Evolutionary conservation across 2,797 vertebrate genomes (phyloP).

Genomic region (Monodelphis domestica): DNA sequence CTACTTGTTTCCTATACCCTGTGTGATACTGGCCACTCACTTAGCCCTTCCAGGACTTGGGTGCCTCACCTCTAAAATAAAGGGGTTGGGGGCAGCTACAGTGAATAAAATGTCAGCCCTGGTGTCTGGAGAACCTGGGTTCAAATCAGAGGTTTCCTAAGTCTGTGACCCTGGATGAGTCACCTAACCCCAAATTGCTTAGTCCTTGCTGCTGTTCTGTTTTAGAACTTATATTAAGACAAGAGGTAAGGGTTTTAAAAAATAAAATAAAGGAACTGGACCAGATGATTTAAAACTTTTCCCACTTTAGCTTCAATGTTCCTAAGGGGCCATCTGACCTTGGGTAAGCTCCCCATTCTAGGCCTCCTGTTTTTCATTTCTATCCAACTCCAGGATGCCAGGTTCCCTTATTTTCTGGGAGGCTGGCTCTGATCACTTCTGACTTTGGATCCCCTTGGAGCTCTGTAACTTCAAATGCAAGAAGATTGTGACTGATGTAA

Average conservation of each 20-base stretch:
- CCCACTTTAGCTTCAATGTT: background rate
- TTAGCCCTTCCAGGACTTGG: background rate
- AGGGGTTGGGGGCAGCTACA: too few species aligned
- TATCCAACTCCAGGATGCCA: background rate
- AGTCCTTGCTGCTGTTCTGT: too few species aligned
- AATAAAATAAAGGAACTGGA: background rate
- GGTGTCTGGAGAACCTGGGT: too few species aligned
- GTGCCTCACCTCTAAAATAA: background rate
- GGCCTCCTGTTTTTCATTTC: background rate
- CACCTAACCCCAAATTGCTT: too few species aligned
- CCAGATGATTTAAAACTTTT: background rate
- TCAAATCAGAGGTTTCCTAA: too few species aligned
- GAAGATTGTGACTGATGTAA: background rate
- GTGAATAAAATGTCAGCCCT: too few species aligned
- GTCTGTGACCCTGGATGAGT: too few species aligned
- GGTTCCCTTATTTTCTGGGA: background rate
- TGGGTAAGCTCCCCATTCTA: background rate
- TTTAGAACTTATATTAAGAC: too few species aligned
- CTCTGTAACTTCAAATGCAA: background rate
- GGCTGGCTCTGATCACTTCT: background rate
- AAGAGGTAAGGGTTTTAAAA: too few species aligned
- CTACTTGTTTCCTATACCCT: background rate
- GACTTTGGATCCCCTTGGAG: background rate
- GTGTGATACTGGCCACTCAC: background rate
- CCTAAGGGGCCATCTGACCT: background rate